A percentile compares a stretch with the other conserved stretches of the same genome.
phyloP scores from a whole-genome alignment of 2,888 invertebrate genomes.

The Drosophila hamatofila region DNA sequence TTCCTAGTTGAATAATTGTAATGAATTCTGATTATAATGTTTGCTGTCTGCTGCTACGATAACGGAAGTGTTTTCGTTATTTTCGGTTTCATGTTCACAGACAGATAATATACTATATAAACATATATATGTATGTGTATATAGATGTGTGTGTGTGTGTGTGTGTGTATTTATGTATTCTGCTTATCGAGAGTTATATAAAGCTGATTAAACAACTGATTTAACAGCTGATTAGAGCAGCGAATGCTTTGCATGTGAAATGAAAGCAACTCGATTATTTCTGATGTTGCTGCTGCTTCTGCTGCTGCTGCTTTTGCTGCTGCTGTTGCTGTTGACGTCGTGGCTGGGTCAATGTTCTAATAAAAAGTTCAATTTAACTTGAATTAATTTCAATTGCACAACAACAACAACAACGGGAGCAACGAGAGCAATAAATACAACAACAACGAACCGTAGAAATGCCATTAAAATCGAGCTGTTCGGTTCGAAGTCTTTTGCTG shows the following conservation, averaged over 20 bases:
- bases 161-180: conserved; percentile 1
- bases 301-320: background rate
- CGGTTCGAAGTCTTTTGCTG: conserved; percentile 45
- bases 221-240: conserved; percentile 56
- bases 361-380: conserved; percentile 76
- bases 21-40: conserved; percentile 61
- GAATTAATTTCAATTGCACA: conserved; percentile 81
- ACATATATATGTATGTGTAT: background rate
- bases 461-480: conserved; percentile 44
- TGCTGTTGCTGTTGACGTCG: conserved; percentile 4
- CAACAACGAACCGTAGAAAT: conserved; percentile 4
- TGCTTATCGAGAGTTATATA: conserved; percentile 55
- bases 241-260: conserved; percentile 19
- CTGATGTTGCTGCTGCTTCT: background rate
- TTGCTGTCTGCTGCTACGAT: conserved; percentile 51
- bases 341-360: conserved; percentile 76
- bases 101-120: background rate
- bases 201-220: conserved; percentile 77
- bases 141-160: background rate
- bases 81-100: conserved; percentile 22
- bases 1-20: conserved; percentile 41
- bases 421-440: conserved; percentile 16
- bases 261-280: conserved; percentile 2
- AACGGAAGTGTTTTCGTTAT: conserved; percentile 51
- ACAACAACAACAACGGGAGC: conserved; percentile 19